phyloP scores from a whole-genome alignment of 2,113 vertebrate species.

The Pristiophorus japonicus region DNA sequence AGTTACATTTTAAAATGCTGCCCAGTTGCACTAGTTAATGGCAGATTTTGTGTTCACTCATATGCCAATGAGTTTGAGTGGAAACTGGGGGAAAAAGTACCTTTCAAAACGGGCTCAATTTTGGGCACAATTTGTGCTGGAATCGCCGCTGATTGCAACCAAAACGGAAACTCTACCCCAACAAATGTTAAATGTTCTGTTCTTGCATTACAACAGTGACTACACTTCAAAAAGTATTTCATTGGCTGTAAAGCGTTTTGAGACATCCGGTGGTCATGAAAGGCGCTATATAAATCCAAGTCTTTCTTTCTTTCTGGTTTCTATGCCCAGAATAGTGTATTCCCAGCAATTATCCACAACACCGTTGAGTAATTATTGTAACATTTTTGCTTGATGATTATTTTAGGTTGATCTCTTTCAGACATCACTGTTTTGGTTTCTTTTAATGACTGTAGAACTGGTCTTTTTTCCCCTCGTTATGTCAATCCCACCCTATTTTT shows the following conservation, averaged over 20 bases:
- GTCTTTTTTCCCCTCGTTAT: neutral
- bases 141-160: neutral
- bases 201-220: too few relatives aligned
- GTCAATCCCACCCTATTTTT: neutral
- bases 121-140: neutral
- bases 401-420: neutral
- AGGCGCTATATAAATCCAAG: too few relatives aligned
- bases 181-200: neutral
- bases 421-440: neutral
- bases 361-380: neutral
- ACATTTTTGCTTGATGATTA: neutral
- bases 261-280: too few relatives aligned
- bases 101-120: too few relatives aligned
- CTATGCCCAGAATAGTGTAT: neutral
- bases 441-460: neutral
- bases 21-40: neutral
- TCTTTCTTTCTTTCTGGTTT: too few relatives aligned
- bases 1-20: neutral
- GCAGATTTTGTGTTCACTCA: neutral
- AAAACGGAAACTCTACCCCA: neutral
- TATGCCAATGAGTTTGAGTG: neutral
- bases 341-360: neutral
- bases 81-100: neutral
- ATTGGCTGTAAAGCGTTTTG: too few relatives aligned
- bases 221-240: too few relatives aligned